Conservation (phyloP, 2,113 vertebrate genomes). For the Eptesicus fuscus region DNA sequence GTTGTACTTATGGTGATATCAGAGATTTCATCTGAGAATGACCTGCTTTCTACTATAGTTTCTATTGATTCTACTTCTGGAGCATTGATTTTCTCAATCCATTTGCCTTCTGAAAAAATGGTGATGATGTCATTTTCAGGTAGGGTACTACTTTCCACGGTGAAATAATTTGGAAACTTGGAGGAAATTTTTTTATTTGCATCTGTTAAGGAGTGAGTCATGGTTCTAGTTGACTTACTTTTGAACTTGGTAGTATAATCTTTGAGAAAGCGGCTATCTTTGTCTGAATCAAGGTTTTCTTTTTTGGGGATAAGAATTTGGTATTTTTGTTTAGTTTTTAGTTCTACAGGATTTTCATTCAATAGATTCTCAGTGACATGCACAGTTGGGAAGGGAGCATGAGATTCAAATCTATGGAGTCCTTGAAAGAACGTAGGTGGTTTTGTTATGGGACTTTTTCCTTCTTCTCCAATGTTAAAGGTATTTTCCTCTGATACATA, state of each 20-base stretch:
- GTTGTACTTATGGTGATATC: not conserved
- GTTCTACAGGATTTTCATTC: not conserved
- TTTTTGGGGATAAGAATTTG: not conserved
- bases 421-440: not conserved
- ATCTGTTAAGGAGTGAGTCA: not conserved
- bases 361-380: not conserved
- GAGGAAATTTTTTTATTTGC: not conserved
- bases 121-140: not conserved
- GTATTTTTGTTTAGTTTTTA: conserved; percentile 10
- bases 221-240: not conserved
- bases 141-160: not conserved
- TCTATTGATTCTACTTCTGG: not conserved
- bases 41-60: not conserved
- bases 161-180: not conserved
- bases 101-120: not conserved
- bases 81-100: not conserved
- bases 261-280: not conserved
- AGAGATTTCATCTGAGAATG: not conserved
- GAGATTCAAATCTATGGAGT: not conserved
- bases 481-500: not conserved
- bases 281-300: not conserved
- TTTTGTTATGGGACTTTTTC: not conserved
- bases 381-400: not conserved
- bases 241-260: not conserved
- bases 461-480: not conserved